Conservation (phyloP, 2,113 vertebrate species). For the Gallinago jamesoni region DNA sequence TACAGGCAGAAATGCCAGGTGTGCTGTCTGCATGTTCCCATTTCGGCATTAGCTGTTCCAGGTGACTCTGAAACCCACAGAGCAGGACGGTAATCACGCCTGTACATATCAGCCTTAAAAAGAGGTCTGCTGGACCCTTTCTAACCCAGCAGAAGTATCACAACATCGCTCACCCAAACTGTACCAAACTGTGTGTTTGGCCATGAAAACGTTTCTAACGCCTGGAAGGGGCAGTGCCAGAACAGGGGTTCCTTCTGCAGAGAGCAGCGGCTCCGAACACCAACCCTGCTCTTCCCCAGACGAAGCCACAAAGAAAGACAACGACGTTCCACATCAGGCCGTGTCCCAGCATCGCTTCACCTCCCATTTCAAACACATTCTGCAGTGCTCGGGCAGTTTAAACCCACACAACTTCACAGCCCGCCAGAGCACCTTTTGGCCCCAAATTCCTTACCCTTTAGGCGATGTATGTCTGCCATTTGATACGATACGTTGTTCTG, state of each 20-base stretch:
- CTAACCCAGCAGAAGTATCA: neutral
- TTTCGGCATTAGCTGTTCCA: rapidly evolving
- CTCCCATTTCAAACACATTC: neutral
- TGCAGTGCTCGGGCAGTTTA: neutral
- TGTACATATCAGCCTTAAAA: neutral
- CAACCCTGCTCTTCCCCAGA: neutral
- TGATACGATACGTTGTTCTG: conserved; percentile 87
- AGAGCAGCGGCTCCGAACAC: neutral
- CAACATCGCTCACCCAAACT: neutral
- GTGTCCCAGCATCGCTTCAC: neutral
- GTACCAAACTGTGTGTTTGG: rapidly evolving
- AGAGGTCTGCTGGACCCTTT: neutral
- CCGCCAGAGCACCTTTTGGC: neutral
- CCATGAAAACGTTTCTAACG: rapidly evolving
- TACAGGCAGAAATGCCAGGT: neutral
- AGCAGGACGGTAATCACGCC: too few relatives aligned
- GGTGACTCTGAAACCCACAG: neutral
- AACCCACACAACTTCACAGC: neutral
- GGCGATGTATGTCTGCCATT: conserved; percentile 87
- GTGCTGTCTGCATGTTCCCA: neutral
- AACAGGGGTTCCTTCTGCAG: neutral
- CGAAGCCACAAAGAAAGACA: neutral
- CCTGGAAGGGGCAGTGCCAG: neutral
- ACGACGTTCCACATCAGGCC: rapidly evolving
- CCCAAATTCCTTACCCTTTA: conserved; percentile 83